phyloP scores from a whole-genome alignment of 2,888 invertebrate genomes.

The Seira musarum region DNA sequence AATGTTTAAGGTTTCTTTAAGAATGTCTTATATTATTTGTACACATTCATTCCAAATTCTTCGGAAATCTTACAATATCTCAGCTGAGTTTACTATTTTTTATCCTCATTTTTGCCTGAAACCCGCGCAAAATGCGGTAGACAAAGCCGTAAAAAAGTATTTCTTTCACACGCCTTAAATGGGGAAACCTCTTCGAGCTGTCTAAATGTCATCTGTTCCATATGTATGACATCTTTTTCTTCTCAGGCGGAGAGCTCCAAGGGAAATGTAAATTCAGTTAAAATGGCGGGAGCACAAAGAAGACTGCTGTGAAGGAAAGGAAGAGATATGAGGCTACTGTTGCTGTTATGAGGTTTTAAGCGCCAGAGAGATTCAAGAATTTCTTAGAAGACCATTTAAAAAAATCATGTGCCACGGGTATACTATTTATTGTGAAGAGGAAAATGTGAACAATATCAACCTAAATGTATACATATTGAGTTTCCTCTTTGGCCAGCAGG shows the following conservation, averaged over 20 bases:
- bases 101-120: no score
- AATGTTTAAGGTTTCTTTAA: no score
- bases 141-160: no score
- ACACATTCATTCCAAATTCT: no score
- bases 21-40: no score
- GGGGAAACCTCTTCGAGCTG: background rate
- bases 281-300: conserved; percentile 2
- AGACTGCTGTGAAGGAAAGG: background rate
- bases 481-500: background rate
- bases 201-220: conserved; percentile 50
- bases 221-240: conserved; percentile 34
- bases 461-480: no score
- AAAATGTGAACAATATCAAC: no score
- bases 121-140: no score
- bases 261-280: conserved; percentile 12
- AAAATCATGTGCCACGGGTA: background rate
- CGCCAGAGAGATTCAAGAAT: background rate
- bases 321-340: background rate
- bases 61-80: no score
- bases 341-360: background rate
- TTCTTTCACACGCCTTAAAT: background rate
- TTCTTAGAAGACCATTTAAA: background rate
- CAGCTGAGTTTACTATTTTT: no score
- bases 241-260: background rate
- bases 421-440: no score